A percentile compares a stretch with the other conserved stretches of the same genome.
phyloP scores from a whole-genome alignment of 2,888 invertebrate species.

The Dicycla oo region DNA sequence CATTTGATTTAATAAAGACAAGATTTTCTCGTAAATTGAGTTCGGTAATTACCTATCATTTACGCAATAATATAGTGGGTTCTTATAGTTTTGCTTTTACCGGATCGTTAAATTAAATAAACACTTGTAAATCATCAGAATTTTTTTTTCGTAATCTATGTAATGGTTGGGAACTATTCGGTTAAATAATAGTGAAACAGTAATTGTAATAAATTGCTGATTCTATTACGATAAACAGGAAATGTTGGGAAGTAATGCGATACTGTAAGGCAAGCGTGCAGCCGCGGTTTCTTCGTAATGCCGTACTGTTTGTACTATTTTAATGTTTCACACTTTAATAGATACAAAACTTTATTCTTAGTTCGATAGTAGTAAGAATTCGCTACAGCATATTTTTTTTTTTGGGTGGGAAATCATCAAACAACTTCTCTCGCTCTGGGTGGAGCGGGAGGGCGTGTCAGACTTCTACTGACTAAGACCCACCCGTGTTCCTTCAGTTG shows the following conservation, averaged over 20 bases:
- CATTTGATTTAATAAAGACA: background rate
- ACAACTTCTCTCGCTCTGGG: too few species aligned
- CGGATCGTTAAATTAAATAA: conserved; percentile 29
- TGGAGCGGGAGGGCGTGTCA: too few species aligned
- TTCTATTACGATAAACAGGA: conserved; percentile 64
- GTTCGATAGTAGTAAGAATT: background rate
- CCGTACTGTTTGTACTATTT: conserved; percentile 37
- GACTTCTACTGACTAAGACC: too few species aligned
- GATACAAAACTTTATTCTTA: conserved; percentile 13
- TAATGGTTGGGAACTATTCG: conserved; percentile 45
- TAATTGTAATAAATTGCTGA: conserved; percentile 42
- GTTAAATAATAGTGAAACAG: conserved; percentile 51
- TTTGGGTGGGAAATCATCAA: too few species aligned
- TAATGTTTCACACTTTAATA: conserved; percentile 30
- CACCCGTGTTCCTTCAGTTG: too few species aligned
- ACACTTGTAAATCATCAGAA: conserved; percentile 5
- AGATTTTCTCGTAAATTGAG: background rate
- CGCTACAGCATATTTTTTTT: background rate
- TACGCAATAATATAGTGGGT: background rate
- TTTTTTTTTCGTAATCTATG: conserved; percentile 23
- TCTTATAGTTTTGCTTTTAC: conserved; percentile 3
- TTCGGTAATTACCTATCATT: background rate
- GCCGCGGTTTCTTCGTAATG: conserved; percentile 66
- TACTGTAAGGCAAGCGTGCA: conserved; percentile 70
- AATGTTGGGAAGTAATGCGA: conserved; percentile 76